These are phyloP conservation scores for Hyles euphorbiae DNA, from an alignment of 1,140 invertebrate species.

Conservation along the genomic window DNA sequence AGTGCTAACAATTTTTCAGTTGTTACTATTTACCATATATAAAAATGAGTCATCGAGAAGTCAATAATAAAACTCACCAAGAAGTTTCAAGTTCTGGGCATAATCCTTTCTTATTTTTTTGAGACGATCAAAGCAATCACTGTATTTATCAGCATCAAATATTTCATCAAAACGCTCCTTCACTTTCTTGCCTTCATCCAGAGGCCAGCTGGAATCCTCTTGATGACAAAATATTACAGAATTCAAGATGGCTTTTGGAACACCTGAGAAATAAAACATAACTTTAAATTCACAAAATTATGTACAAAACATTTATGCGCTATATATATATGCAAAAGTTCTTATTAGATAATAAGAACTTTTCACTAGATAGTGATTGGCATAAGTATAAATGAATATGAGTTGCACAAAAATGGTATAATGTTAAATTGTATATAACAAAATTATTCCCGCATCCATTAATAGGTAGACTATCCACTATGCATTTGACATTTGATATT, in stretches of 20 bases:
- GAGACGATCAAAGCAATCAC: constrained; percentile 92
- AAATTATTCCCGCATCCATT: too few species aligned
- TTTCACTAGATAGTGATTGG: too few species aligned
- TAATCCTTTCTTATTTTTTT: constrained; percentile 83
- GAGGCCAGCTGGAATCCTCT: constrained; percentile 97
- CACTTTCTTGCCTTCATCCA: constrained; percentile 94
- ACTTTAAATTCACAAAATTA: background rate
- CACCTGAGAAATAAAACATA: constrained; percentile 59
- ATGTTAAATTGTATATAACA: too few species aligned
- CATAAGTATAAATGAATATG: too few species aligned
- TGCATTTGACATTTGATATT: too few species aligned
- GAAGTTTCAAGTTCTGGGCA: constrained; percentile 57
- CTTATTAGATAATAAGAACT: too few species aligned
- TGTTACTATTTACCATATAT: too few species aligned
- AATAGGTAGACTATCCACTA: too few species aligned
- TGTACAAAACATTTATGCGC: background rate
- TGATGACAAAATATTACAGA: constrained; percentile 99
- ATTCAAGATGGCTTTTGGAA: constrained; percentile 95
- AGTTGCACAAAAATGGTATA: too few species aligned
- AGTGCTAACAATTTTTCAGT: too few species aligned
- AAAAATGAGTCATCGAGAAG: too few species aligned
- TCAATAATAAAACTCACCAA: constrained; percentile 43
- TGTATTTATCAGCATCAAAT: constrained; percentile 95
- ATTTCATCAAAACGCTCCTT: constrained; percentile 99
- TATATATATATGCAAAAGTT: too few species aligned